Evolutionary conservation across 2,888 invertebrate species (phyloP), one percentile per base, ranked within the genome.

Genomic region (Netelia fuscicornis): DNA sequence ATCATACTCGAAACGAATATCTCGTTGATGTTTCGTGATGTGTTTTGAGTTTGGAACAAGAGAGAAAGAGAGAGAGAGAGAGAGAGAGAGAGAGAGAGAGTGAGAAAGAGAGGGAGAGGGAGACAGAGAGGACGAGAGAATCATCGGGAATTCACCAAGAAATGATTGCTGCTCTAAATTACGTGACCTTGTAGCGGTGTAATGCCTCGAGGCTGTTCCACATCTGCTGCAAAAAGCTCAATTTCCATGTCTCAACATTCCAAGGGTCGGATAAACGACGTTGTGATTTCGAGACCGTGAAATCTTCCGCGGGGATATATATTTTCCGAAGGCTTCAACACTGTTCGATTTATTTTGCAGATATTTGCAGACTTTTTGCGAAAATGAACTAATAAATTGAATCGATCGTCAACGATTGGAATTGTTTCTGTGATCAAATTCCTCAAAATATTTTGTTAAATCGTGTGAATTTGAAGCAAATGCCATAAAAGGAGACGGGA

Each of bases 401-500:
- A 37, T 37, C 6, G 37, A 37, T 37, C 3, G 6, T 37, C 6
- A 37, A 6, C 1, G 8, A 37, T 37, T 6, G 37, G 6, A 37
- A 3, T 8, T 1, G 30, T 25, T 13, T 25, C 1, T 3, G 30
- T 17, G 25, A 25, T 30, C 5, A n/a, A 30, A 13, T 70, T 8
- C 48, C 30, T 3, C 8, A 2, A 23, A 67, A 81, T 13, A 13
- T 6, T 42, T 23, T 5, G 75, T 25, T 17, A 48, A 64, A 11
- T 30, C 17, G 17, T 70, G 5, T 17, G 52, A 25, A 60, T 71
- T 48, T 10, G 17, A 2, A 25, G 25, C n/a, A 60, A 72, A n/a
- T 62, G 13, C 78, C 83, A 56, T 79, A 83, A 25, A 74, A 83
- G 74, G 83, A 44, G 74, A 48, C 62, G 10, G 30, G 56, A 68